Conservation (phyloP, 2,888 invertebrate genomes). For the Polyploca ridens region DNA sequence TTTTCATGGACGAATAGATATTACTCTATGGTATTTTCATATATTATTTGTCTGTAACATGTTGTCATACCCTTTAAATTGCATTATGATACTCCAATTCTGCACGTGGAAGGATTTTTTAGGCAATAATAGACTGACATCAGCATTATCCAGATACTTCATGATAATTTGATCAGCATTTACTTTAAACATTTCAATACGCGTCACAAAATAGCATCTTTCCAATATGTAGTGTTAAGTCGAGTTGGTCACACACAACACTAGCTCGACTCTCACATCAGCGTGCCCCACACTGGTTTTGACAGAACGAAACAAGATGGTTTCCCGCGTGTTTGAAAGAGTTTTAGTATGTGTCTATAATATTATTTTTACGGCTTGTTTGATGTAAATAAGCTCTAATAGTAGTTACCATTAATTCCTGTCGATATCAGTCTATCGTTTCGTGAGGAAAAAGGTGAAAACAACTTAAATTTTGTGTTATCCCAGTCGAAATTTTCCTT, state of each 20-base stretch:
- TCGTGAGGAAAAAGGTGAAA: not conserved
- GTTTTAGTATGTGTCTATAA: too few relatives aligned
- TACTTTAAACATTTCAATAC: not conserved
- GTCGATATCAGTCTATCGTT: conserved; percentile 4
- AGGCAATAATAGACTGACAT: not conserved
- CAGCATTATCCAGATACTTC: conserved; percentile 3
- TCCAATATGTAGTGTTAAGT: too few relatives aligned
- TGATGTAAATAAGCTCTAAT: too few relatives aligned
- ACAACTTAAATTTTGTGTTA: not conserved
- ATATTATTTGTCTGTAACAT: not conserved
- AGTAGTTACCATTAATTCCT: not conserved
- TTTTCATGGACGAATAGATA: too few relatives aligned
- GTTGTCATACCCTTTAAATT: conserved; percentile 5
- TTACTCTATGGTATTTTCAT: not conserved
- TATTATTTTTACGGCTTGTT: too few relatives aligned
- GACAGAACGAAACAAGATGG: too few relatives aligned
- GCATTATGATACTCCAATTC: conserved; percentile 4
- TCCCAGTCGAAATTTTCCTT: not conserved
- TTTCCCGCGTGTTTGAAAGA: too few relatives aligned
- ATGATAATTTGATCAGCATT: not conserved
- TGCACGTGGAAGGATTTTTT: not conserved
- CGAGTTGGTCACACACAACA: too few relatives aligned
- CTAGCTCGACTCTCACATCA: too few relatives aligned
- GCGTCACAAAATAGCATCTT: conserved; percentile 2
- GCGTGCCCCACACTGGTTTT: too few relatives aligned